Percentiles rank a stretch among this genome's conserved stretches.
Evolutionary conservation across 2,888 invertebrate genomes (phyloP).

Genomic region (Agapostemon virescens): DNA sequence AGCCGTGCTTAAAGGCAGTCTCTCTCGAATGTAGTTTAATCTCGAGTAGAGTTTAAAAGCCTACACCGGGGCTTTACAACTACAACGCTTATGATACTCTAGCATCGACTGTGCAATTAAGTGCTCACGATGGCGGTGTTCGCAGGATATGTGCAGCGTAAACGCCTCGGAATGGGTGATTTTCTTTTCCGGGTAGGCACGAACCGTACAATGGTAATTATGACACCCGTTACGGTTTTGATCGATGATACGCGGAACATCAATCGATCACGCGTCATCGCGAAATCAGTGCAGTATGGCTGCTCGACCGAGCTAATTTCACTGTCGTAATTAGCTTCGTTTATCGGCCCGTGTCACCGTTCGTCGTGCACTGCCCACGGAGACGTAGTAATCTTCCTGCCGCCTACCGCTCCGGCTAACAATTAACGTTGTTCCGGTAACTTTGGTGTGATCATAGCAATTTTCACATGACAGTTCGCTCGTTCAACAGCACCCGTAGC

Average conservation of each 20-base stretch:
- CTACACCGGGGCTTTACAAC: conserved; percentile 17
- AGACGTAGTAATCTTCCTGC: conserved; percentile 58
- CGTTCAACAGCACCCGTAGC: conserved; percentile 40
- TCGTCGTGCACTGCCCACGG: conserved; percentile 47
- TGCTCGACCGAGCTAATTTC: conserved; percentile 62
- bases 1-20: conserved; percentile 51
- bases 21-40: conserved; percentile 56
- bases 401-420: conserved; percentile 60
- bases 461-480: conserved; percentile 58
- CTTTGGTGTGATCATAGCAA: conserved; percentile 64
- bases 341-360: conserved; percentile 64
- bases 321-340: conserved; percentile 68
- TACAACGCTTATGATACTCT: conserved; percentile 22
- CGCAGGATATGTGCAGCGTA: background rate
- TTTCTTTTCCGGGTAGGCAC: background rate
- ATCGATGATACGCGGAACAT: conserved; percentile 36
- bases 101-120: conserved; percentile 9
- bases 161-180: background rate
- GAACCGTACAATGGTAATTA: conserved; percentile 21
- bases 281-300: conserved; percentile 36
- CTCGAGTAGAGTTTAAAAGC: conserved; percentile 55
- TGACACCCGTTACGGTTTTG: conserved; percentile 31
- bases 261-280: conserved; percentile 48
- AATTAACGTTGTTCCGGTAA: conserved; percentile 70
- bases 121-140: background rate